Base-by-base conservation (phyloP, 2,113 vertebrate species). In the Junco hyemalis region DNA sequence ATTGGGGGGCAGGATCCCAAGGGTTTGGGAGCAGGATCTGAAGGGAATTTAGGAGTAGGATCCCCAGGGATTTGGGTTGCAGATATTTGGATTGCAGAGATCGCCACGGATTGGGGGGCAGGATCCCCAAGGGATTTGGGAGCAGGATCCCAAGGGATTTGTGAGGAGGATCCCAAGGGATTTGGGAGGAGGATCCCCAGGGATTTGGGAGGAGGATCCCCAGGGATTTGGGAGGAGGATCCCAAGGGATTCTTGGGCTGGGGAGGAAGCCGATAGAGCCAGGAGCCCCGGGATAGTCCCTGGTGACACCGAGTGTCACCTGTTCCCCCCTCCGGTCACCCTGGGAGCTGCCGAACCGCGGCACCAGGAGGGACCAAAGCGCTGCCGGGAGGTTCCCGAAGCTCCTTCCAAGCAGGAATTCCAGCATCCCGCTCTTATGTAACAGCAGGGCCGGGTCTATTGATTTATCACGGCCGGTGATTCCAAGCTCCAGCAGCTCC, bases 401-500 rank as follows among this genome's bases (percentile, higher is more conserved):
- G 76, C 86, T 78, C 47, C 22, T 47, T 79, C 84, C 90, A 12
- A 9, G 22, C 86, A 36, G 65, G 87, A 84, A 78, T 94, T 94
- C 90, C 57, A 0, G 93, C 92, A 74, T 81, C 94, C 77, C 31
- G 0, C 53, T 57, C 83, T 91, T 71, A n/a, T 14, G 90, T 74
- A 94, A 74, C 68, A 2, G 29, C 60, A 1, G 59, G 90, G 73
- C 78, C 81, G 31, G 10, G 33, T 33, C 70, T 12, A 24, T 38
- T 3, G 35, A 17, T 42, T 86, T 33, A 13, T 6, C 77, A 26
- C 6, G 15, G 54, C 50, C 21, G 84, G 9, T 7, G 79, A 1
- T 90, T 87, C 70, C 24, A 23, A 95, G 70, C 73, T 64, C 74
- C 95, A 48, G 44, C 87, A 96, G 95, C 96, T 96, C 96, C 96